phyloP scores from a whole-genome alignment of 2,888 invertebrate genomes.

The Pogonocherus hispidulus region DNA sequence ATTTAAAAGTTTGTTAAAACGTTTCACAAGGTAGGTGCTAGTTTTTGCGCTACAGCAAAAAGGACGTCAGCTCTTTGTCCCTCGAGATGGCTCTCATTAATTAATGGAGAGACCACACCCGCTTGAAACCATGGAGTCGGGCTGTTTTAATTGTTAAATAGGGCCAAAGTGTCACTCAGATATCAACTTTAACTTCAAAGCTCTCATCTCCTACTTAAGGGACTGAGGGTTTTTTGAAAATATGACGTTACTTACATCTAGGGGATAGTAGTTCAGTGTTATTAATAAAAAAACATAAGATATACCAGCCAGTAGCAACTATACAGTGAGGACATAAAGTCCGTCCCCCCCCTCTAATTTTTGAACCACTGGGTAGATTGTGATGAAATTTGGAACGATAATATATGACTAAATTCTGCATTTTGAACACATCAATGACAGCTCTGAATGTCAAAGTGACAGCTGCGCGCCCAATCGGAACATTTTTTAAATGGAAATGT shows the following conservation, averaged over 20 bases:
- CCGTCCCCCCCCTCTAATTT: too few species aligned
- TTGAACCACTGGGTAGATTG: too few species aligned
- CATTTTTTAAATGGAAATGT: too few species aligned
- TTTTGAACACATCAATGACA: too few species aligned
- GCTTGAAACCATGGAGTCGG: slow-evolving; percentile 16
- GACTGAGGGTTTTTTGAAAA: slow-evolving; percentile 40
- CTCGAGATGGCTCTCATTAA: slow-evolving; percentile 43
- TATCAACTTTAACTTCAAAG: slow-evolving; percentile 58
- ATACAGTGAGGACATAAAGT: too few species aligned
- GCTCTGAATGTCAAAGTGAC: too few species aligned
- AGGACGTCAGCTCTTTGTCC: slow-evolving; percentile 43
- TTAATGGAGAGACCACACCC: slow-evolving; percentile 43
- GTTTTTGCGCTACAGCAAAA: slow-evolving; percentile 38
- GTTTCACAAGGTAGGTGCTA: slow-evolving; percentile 17
- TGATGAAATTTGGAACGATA: too few species aligned
- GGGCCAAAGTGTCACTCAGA: slow-evolving; percentile 56
- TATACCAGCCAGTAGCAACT: too few species aligned
- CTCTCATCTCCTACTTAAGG: slow-evolving; percentile 56
- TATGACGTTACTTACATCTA: slow-evolving; percentile 42
- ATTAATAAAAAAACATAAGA: too few species aligned
- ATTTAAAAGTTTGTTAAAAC: slow-evolving; percentile 28
- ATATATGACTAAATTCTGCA: too few species aligned
- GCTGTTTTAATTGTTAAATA: slow-evolving; percentile 60
- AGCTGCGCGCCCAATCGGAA: too few species aligned
- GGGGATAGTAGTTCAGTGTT: too few species aligned